Evolutionary conservation across 2,113 vertebrate species (phyloP).

Genomic region (Aptenodytes patagonicus): DNA sequence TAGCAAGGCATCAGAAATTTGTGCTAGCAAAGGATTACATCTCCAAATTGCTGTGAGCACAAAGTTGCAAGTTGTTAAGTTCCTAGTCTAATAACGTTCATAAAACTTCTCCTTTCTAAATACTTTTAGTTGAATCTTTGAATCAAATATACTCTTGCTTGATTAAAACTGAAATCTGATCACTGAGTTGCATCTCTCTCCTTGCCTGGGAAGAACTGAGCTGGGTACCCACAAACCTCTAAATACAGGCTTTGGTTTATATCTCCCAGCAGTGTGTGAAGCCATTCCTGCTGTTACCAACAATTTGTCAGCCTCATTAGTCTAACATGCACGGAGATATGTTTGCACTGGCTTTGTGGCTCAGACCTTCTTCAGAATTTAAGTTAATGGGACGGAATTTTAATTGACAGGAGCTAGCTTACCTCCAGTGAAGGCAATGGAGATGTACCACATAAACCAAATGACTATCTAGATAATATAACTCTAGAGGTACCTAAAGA

Average conservation of each 20-base stretch:
- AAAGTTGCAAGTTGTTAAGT: neutral
- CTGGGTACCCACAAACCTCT: slow-evolving; percentile 45
- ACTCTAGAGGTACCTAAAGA: neutral
- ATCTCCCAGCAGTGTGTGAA: slow-evolving; percentile 16
- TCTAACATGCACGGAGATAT: neutral
- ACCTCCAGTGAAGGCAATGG: neutral
- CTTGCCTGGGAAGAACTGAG: slow-evolving; percentile 54
- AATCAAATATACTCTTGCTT: neutral
- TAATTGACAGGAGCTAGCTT: neutral
- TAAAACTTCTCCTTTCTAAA: neutral
- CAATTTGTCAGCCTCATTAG: neutral
- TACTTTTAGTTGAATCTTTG: neutral
- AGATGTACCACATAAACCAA: neutral
- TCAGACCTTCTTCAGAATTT: neutral
- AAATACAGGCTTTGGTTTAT: slow-evolving; percentile 49
- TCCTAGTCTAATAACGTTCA: neutral
- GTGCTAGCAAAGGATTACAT: neutral
- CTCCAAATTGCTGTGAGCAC: neutral
- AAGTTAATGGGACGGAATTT: neutral
- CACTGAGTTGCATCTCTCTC: neutral
- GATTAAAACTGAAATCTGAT: slow-evolving; percentile 22
- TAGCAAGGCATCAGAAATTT: neutral
- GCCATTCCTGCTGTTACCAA: neutral
- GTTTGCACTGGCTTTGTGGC: slow-evolving; percentile 42
- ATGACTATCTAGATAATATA: neutral